Evolutionary conservation across 2,888 invertebrate genomes (phyloP).

Genomic region (Cryptocheilus praepositus): DNA sequence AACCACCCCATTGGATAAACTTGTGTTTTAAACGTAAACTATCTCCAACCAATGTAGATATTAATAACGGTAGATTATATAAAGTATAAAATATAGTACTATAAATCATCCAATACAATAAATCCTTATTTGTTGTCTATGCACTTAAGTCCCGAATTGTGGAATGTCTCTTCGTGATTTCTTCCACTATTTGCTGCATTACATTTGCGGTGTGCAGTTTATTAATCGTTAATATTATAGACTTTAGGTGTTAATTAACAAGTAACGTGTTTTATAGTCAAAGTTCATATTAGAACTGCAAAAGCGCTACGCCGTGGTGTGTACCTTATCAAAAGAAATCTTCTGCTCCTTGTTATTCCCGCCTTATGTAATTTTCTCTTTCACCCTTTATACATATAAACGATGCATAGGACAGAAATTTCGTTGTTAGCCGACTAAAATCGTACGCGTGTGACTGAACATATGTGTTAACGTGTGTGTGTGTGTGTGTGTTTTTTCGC

Average conservation of each 20-base stretch:
- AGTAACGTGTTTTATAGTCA: constrained; percentile 64
- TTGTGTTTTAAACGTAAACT: constrained; percentile 63
- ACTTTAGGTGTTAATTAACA: constrained; percentile 69
- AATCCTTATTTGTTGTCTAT: constrained; percentile 68
- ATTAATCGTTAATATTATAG: constrained; percentile 61
- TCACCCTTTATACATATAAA: constrained; percentile 31
- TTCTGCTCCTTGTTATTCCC: not conserved
- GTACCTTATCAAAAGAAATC: constrained; percentile 28
- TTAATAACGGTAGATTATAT: constrained; percentile 69
- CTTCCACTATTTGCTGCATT: constrained; percentile 68
- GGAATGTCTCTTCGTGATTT: constrained; percentile 72
- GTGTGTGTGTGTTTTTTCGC: constrained; percentile 2
- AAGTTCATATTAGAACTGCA: constrained; percentile 66
- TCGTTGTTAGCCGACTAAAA: constrained; percentile 68
- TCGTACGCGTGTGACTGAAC: constrained; percentile 31
- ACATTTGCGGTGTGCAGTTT: constrained; percentile 62
- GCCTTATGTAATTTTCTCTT: constrained; percentile 14
- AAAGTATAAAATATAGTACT: constrained; percentile 72
- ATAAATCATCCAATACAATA: constrained; percentile 65
- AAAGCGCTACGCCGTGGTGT: constrained; percentile 32
- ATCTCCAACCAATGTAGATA: constrained; percentile 64
- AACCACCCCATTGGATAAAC: constrained; percentile 69
- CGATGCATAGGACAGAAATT: constrained; percentile 64
- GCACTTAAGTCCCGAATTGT: constrained; percentile 73
- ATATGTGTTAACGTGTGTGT: constrained; percentile 7